A percentile compares a stretch with the other conserved stretches of the same genome.
Evolutionary conservation across 2,888 invertebrate genomes (phyloP).

Genomic region (Drosophila fulvimacula): DNA sequence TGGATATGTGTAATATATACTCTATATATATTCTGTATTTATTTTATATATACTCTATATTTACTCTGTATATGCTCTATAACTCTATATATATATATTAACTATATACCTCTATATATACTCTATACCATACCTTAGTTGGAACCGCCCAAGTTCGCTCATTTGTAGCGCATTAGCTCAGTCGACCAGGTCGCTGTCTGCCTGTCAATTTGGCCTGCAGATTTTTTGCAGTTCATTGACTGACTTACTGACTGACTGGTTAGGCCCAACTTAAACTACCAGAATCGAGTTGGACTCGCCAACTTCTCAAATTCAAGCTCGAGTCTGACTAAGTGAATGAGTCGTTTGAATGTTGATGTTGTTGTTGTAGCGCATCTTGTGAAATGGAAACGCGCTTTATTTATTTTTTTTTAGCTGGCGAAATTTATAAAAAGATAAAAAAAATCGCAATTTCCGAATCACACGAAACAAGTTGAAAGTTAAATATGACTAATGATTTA

Average conservation of each 20-base stretch:
- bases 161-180: conserved; percentile 33
- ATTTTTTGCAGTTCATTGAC: conserved; percentile 72
- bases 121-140: too few relatives aligned
- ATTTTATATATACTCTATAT: too few relatives aligned
- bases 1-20: too few relatives aligned
- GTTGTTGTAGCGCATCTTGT: conserved; percentile 47
- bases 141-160: too few relatives aligned
- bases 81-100: too few relatives aligned
- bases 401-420: conserved; percentile 21
- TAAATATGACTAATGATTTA: conserved; percentile 37
- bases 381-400: conserved; percentile 30
- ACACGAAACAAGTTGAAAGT: conserved; percentile 61
- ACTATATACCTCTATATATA: too few relatives aligned
- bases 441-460: conserved; percentile 65
- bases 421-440: conserved; percentile 71
- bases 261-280: conserved; percentile 50
- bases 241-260: conserved; percentile 65
- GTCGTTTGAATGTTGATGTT: conserved; percentile 48
- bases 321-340: conserved; percentile 74
- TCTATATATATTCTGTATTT: too few relatives aligned
- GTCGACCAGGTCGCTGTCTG: conserved; percentile 31
- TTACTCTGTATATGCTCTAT: too few relatives aligned
- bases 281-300: conserved; percentile 23
- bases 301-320: conserved; percentile 11
- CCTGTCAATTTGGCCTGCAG: conserved; percentile 40